Evolutionary conservation across 2,888 invertebrate species (phyloP).

Genomic region (Ophion costatus): DNA sequence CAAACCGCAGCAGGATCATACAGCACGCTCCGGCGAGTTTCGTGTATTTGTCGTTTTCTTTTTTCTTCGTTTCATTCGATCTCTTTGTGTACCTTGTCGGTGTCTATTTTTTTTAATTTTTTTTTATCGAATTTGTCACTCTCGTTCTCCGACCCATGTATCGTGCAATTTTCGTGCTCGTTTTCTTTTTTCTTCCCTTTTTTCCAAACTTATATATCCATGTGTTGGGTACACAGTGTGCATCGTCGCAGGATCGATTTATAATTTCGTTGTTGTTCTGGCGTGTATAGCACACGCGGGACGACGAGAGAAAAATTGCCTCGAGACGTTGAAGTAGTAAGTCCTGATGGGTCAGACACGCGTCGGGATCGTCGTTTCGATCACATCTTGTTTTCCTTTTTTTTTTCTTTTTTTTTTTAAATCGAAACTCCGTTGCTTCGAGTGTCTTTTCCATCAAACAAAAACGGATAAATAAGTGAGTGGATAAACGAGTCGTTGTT

Average conservation of each 20-base stretch:
- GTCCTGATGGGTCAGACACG: conserved; percentile 16
- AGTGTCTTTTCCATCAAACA: background rate
- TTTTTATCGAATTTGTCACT: background rate
- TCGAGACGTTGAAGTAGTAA: background rate
- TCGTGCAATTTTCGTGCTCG: background rate
- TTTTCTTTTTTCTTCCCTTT: background rate
- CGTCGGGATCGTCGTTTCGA: background rate
- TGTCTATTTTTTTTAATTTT: background rate
- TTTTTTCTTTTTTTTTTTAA: background rate
- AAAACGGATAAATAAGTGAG: background rate
- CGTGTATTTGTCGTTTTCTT: background rate
- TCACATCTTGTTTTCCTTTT: background rate
- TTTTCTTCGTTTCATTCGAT: background rate
- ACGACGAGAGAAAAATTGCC: background rate
- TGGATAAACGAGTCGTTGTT: background rate
- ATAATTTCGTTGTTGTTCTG: background rate
- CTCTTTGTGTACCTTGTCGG: background rate
- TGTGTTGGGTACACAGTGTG: background rate
- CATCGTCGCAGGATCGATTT: background rate
- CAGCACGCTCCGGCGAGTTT: conserved; percentile 1
- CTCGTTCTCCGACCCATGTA: background rate
- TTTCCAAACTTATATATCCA: background rate
- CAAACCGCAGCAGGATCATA: background rate
- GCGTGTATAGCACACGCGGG: background rate
- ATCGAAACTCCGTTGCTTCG: background rate